Conservation (phyloP, 2,797 vertebrate species). For the Melanogrammus aeglefinus region DNA sequence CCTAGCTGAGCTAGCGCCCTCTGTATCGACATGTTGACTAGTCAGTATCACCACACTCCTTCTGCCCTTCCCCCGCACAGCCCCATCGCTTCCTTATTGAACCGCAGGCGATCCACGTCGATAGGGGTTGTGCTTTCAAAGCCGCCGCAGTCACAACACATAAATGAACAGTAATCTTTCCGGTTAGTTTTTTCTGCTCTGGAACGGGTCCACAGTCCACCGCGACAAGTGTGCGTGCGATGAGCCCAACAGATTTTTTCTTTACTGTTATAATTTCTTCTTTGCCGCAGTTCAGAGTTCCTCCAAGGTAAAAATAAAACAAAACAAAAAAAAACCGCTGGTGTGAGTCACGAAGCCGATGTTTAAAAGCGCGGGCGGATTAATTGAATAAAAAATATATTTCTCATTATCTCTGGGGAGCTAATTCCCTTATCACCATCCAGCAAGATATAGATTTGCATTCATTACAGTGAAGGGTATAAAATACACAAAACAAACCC, state of each 20-base stretch:
- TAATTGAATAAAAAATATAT: too few species aligned
- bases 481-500: constrained; percentile 33
- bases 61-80: neutral
- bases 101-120: neutral
- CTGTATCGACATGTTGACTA: constrained; percentile 30
- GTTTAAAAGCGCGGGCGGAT: neutral
- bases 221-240: neutral
- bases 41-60: constrained; percentile 17
- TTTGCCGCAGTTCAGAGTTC: neutral
- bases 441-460: too few species aligned
- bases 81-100: neutral
- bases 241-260: neutral
- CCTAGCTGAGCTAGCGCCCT: constrained; percentile 24
- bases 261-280: too few species aligned
- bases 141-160: neutral
- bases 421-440: too few species aligned
- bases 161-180: neutral
- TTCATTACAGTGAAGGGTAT: too few species aligned
- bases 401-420: too few species aligned
- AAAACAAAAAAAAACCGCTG: neutral
- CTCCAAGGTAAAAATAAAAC: neutral
- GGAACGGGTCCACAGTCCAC: neutral
- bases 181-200: neutral
- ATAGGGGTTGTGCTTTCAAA: neutral
- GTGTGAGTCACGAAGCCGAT: neutral